Base-by-base conservation (phyloP, 2,113 vertebrate species). In the Dermatemys mawii region DNA sequence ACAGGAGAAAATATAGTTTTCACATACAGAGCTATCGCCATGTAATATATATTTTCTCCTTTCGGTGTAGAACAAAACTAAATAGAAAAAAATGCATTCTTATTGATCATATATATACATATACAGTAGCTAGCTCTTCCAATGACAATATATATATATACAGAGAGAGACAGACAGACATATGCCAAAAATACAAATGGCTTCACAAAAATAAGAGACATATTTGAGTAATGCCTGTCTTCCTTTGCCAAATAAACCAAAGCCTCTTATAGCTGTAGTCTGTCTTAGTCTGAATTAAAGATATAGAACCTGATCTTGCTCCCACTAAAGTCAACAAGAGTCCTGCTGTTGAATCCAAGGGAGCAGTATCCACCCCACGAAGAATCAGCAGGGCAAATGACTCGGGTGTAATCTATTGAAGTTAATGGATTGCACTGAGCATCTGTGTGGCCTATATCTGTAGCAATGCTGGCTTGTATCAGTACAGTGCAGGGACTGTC, bases 51-150 rank as follows among this genome's bases (percentile, higher is more conserved):
- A 26, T 76, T 76, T 76, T 27, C 7, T 46, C 41, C 38, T 41
- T 93, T 54, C 83, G 86, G 22, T 16, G 26, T 81, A 17, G 63
- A 88, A 88, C 93, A 38, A 50, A 75, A 54, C n/a, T 78, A 80
- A 86, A 87, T 75, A 11, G 81, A 73, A 86, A 81, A 53, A n/a
- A 44, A 53, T 78, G 8, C 19, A 26, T 78, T 90, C n/a, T 38
- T 75, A 70, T 49, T 60, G 29, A 76, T 14, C 2, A 0, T 29
- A 11, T 83, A 2, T 53, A 57, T 79, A 8, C 2, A 17, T 41
- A 93, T 92, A 80, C 26, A 82, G 22, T 46, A 85, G 17, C 51
- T 73, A 92, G 29, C 3, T 91, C 13, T 90, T 95, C n/a, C 80
- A 86, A 86, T 63, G 57, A 90, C 5, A 16, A 13, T 16, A 6